Conservation (phyloP, 2,797 vertebrate genomes). For the Acipenser oxyrinchus region DNA sequence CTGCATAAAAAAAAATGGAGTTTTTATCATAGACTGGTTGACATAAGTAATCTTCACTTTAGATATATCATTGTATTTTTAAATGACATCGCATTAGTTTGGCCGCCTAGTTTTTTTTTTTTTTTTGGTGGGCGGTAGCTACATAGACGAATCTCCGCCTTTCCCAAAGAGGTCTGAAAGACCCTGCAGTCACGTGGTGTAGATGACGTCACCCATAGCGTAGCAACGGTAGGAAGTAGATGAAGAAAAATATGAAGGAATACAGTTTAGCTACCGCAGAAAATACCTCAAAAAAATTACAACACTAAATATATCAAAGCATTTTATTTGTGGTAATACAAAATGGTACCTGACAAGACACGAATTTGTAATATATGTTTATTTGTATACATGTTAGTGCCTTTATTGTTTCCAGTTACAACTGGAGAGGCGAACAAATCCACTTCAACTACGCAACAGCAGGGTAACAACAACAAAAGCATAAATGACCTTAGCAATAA, state of each 20-base stretch:
- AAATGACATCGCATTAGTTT: no score
- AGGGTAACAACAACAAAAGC: background rate
- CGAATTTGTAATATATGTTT: background rate
- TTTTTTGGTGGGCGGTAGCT: no score
- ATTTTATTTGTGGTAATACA: background rate
- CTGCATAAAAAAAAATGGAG: no score
- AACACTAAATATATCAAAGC: background rate
- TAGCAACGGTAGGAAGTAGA: background rate
- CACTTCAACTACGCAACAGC: background rate
- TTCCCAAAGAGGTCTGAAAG: background rate
- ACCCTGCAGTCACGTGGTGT: background rate
- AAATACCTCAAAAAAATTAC: background rate
- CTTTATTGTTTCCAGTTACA: background rate
- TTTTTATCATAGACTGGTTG: no score
- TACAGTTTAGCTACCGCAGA: background rate
- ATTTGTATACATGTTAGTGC: background rate
- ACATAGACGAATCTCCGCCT: background rate
- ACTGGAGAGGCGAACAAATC: background rate
- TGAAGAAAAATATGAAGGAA: conserved; percentile 1
- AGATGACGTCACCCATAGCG: background rate
- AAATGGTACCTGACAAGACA: background rate
- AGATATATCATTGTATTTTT: no score
- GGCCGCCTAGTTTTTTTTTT: no score
- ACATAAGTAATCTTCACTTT: no score
- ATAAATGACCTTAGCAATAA: background rate